Evolutionary conservation across 2,113 vertebrate genomes (phyloP).

Genomic region (Columba janthina): DNA sequence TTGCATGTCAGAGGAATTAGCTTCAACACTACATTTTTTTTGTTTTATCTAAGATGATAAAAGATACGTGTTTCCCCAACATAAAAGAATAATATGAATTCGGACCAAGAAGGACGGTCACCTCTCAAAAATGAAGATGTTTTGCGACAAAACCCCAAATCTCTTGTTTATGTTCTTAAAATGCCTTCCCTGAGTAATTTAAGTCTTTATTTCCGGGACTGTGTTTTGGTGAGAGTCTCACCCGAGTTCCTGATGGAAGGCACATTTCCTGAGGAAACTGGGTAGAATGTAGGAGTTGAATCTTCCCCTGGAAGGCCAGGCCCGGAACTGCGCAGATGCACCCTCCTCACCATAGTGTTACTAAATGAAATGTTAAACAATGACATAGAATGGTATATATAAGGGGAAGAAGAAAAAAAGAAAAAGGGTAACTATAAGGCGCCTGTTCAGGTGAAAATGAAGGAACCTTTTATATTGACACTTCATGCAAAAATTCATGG

Average conservation of each 20-base stretch:
- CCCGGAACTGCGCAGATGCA: not conserved
- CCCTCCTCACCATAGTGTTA: not conserved
- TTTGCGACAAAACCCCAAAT: not conserved
- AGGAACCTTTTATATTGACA: not conserved
- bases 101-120: not conserved
- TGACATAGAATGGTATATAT: accelerated
- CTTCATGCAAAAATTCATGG: not conserved
- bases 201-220: not conserved
- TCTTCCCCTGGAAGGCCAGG: not conserved
- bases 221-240: not conserved
- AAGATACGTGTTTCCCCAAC: not conserved
- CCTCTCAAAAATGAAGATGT: no score
- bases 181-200: not conserved
- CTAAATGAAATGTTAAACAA: not conserved
- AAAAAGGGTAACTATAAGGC: not conserved
- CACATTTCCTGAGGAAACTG: not conserved
- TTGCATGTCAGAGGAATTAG: not conserved
- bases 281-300: not conserved
- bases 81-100: not conserved
- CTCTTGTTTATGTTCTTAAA: not conserved
- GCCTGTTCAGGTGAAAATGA: not conserved
- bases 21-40: not conserved
- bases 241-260: not conserved
- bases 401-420: not conserved
- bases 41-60: not conserved